These are phyloP conservation scores for Agrilus cyanescens DNA, from an alignment of 2,888 invertebrate genomes.

Conservation along the genomic window DNA sequence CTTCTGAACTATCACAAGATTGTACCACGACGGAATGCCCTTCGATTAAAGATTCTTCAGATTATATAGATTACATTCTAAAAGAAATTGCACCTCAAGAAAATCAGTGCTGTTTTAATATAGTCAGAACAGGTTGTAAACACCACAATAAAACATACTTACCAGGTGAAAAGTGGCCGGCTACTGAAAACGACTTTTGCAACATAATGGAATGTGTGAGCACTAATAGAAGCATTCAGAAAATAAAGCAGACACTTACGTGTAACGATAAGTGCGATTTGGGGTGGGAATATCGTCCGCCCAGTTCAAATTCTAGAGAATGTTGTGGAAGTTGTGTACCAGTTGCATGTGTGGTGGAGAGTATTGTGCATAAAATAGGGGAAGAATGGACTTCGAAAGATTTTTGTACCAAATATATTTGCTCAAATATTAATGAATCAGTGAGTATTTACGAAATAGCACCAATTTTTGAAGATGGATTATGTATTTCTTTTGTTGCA, in stretches of 20 bases:
- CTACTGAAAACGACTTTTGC: slow-evolving; percentile 40
- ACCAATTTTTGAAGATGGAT: too few relatives aligned
- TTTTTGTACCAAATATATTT: slow-evolving; percentile 49
- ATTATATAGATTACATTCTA: slow-evolving; percentile 44
- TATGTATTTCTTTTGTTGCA: too few relatives aligned
- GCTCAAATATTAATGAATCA: slow-evolving; percentile 40
- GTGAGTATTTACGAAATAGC: slow-evolving; percentile 19
- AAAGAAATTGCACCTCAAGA: slow-evolving; percentile 38
- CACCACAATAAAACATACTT: slow-evolving; percentile 32
- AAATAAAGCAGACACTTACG: slow-evolving; percentile 40
- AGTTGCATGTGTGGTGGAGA: slow-evolving; percentile 42
- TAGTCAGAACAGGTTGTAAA: slow-evolving; percentile 47
- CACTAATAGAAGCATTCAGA: slow-evolving; percentile 38
- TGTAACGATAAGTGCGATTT: slow-evolving; percentile 39
- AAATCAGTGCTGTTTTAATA: slow-evolving; percentile 52
- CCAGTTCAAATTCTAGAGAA: slow-evolving; percentile 30
- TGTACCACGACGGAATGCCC: slow-evolving; percentile 47
- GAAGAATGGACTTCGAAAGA: slow-evolving; percentile 49
- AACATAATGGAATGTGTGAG: slow-evolving; percentile 41
- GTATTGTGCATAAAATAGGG: slow-evolving; percentile 37
- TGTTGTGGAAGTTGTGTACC: slow-evolving; percentile 58
- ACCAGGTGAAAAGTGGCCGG: slow-evolving; percentile 49
- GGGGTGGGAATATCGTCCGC: slow-evolving; percentile 44
- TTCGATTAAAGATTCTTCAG: slow-evolving; percentile 31
- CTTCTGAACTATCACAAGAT: slow-evolving; percentile 27